Evolutionary conservation across 2,113 vertebrate species (phyloP), one percentile per base, ranked within the genome.

Genomic region (Galbula dea): DNA sequence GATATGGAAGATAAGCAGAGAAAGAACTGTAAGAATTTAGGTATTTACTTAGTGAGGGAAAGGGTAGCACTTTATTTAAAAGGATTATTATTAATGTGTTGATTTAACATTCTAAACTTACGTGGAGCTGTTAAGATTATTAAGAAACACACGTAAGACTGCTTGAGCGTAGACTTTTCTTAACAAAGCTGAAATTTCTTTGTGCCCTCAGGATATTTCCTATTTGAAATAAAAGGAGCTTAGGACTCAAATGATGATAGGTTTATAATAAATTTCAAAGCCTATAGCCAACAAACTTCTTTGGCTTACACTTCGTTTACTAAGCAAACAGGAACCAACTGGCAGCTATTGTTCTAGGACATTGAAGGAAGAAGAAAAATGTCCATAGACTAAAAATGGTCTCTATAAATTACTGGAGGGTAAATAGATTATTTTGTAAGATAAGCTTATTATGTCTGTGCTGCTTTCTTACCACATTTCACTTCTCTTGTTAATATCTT

Each of bases 281-380:
- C 66, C 66, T 76, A 55, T 87, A 65, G 69, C 1, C 10, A 82
- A 8, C 48, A 83, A 57, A 76, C 34, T 83, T 66, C 29, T 8
- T 87, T 69, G 63, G 49, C 37, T 87, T 86, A 15, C 1, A 12
- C 58, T 92, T 82, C 10, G 3, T 90, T 95, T 82, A 90, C 32
- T 76, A 3, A 92, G n/a, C 62, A 92, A 85, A 89, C 89, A 96
- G 95, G 89, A 96, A 95, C 34, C 0, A 0, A 73, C 45, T 92
- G 92, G 81, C 74, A 92, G 58, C 81, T 93, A 71, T 93, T 95
- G 84, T 94, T 94, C 68, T 69, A 27, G 46, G 67, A 80, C 27
- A 51, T 8, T 0, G 58, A 73, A 66, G 67, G 87, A 90, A 83
- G 66, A 74, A 69, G 27, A 58, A 69, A 74, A 84, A 82, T 81